These are phyloP conservation scores for Canis aureus DNA, from an alignment of 2,113 vertebrate genomes.

Conservation along the genomic window DNA sequence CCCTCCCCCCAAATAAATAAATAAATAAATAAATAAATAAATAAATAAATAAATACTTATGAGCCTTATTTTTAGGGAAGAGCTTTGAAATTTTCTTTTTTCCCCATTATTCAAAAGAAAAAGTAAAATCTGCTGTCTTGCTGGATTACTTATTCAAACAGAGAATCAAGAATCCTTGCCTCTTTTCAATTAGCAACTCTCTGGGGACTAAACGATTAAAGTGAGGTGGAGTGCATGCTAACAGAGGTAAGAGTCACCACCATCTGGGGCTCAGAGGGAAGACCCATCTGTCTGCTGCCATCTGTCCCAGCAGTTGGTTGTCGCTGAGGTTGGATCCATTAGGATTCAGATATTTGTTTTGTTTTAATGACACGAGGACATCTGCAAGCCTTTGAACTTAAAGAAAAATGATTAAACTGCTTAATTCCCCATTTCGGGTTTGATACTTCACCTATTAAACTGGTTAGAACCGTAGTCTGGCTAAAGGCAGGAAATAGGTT, in stretches of 20 bases:
- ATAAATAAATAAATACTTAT: neutral
- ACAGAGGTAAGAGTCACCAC: neutral
- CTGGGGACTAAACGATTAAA: neutral
- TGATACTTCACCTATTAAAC: neutral
- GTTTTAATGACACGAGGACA: neutral
- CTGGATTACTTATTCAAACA: neutral
- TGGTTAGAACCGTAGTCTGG: neutral
- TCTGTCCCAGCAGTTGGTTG: neutral
- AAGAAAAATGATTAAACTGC: neutral
- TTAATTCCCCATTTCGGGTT: neutral
- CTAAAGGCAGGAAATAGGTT: neutral
- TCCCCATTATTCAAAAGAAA: neutral
- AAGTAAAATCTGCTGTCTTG: neutral
- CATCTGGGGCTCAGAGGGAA: neutral
- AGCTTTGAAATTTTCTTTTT: slow-evolving; percentile 10
- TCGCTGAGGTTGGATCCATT: neutral
- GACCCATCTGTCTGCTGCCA: neutral
- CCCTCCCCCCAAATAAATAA: neutral
- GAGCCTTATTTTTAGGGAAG: neutral
- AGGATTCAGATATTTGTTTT: neutral
- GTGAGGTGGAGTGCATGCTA: no score
- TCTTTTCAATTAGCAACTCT: neutral
- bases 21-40: neutral
- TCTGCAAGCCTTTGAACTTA: neutral
- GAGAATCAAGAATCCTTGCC: neutral